phyloP scores from a whole-genome alignment of 2,113 vertebrate species.

The Neogobius melanostomus region DNA sequence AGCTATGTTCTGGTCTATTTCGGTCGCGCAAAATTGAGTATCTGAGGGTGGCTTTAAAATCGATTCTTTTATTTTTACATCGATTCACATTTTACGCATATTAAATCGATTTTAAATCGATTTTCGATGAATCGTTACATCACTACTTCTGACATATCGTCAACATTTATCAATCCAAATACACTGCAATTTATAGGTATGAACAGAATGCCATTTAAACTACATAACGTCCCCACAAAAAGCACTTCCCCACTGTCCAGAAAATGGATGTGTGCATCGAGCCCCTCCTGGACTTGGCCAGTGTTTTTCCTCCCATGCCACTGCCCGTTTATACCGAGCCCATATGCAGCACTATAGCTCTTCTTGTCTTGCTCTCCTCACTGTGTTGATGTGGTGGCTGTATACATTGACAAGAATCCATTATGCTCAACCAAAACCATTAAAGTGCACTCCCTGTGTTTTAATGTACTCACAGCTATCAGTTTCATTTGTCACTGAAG shows the following conservation, averaged over 20 bases:
- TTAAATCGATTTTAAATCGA: no score
- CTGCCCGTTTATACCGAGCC: constrained; percentile 24
- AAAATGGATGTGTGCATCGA: constrained; percentile 20
- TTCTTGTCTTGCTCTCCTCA: background rate
- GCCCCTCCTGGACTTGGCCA: constrained; percentile 20
- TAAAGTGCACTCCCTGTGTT: constrained; percentile 70
- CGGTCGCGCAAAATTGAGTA: no score
- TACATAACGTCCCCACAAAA: background rate
- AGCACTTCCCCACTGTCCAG: background rate
- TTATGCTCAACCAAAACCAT: constrained; percentile 69
- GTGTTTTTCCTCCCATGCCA: constrained; percentile 17
- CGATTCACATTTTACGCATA: no score
- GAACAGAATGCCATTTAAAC: no score
- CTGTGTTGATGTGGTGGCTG: background rate
- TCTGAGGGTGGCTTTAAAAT: no score
- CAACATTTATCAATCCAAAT: no score
- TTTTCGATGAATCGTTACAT: no score
- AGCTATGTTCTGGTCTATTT: no score
- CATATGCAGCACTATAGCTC: constrained; percentile 15
- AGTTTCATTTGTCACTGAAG: constrained; percentile 61
- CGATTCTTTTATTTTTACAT: no score
- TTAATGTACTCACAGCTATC: constrained; percentile 62
- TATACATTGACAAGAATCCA: constrained; percentile 56
- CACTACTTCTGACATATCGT: no score
- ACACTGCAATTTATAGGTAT: no score